Percentiles rank a stretch among this genome's conserved stretches.
phyloP scores from a whole-genome alignment of 2,888 invertebrate species.

The Drosophila yooni region DNA sequence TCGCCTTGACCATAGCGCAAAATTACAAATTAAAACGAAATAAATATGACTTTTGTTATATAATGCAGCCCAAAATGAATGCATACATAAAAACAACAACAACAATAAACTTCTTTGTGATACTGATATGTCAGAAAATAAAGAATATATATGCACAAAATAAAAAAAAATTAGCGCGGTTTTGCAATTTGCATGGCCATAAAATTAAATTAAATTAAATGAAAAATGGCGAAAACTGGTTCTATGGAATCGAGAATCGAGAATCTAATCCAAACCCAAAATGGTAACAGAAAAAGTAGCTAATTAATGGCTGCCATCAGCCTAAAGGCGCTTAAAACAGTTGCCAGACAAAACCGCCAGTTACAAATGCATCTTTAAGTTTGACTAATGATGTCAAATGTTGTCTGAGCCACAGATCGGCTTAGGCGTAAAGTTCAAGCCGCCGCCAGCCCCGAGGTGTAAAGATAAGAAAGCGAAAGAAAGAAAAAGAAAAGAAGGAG shows the following conservation, averaged over 20 bases:
- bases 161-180: slow-evolving; percentile 74
- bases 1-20: slow-evolving; percentile 72
- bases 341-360: slow-evolving; percentile 45
- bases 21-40: slow-evolving; percentile 80
- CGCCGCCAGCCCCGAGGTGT: slow-evolving; percentile 62
- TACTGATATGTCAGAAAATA: slow-evolving; percentile 61
- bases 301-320: slow-evolving; percentile 67
- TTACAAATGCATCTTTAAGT: slow-evolving; percentile 75
- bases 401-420: slow-evolving; percentile 60
- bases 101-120: slow-evolving; percentile 47
- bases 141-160: slow-evolving; percentile 18
- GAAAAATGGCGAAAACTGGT: slow-evolving; percentile 67
- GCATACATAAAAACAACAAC: slow-evolving; percentile 23
- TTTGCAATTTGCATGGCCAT: slow-evolving; percentile 75
- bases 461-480: slow-evolving; percentile 38
- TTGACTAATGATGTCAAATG: slow-evolving; percentile 78
- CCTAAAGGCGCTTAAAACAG: slow-evolving; percentile 54
- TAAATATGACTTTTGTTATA: slow-evolving; percentile 76
- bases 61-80: slow-evolving; percentile 46
- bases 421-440: slow-evolving; percentile 78
- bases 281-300: slow-evolving; percentile 13
- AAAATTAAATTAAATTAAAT: slow-evolving; percentile 52
- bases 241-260: slow-evolving; percentile 9
- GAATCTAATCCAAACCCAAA: slow-evolving; percentile 3
- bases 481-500: background rate